Base-by-base conservation (phyloP, 2,797 vertebrate genomes). In the Lerista edwardsae region DNA sequence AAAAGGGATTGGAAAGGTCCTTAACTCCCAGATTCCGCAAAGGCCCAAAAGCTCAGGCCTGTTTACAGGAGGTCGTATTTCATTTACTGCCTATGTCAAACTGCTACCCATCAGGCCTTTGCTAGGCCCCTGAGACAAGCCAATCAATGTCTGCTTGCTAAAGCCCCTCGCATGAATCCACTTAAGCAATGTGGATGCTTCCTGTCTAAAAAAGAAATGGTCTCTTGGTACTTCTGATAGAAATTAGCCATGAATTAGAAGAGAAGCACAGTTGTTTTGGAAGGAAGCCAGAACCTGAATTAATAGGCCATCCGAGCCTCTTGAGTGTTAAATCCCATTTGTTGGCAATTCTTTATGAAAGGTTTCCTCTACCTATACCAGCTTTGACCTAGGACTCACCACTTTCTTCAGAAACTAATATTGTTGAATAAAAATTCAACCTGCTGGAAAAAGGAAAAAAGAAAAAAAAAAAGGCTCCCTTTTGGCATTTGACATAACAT, bases 231-330 rank as follows among this genome's bases (percentile, higher is more conserved):
- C 97, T 96, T 96, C 95, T 96, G 97, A 97, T 97, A 98, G 97
- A 98, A 98, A 98, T 98, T 98, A 98, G 97, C 97, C 96, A 96
- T 96, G 97, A 98, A 98, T 98, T 98, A 98, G 96, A 94, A 96
- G 97, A 95, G 97, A 97, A 96, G 96, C 96, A 94, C 95, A 94
- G 96, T 97, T 97, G 94, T 96, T 97, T 96, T 98, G 98, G 97
- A 97, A 94, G 95, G 92, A 92, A 95, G 97, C 97, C 98, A 98
- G 91, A 95, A 95, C 91, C 95, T 95, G 97, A 98, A 98, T 98
- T 97, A 98, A 98, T 98, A 97, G 98, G 97, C 97, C 97, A 97
- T 98, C 97, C 96, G 95, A 97, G 96, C 97, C 97, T 97, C 97
- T 95, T 95, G 97, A 97, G 97, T 97, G 97, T 97, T 97, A 97